phyloP scores from a whole-genome alignment of 2,113 vertebrate species.

The Oryzias celebensis region DNA sequence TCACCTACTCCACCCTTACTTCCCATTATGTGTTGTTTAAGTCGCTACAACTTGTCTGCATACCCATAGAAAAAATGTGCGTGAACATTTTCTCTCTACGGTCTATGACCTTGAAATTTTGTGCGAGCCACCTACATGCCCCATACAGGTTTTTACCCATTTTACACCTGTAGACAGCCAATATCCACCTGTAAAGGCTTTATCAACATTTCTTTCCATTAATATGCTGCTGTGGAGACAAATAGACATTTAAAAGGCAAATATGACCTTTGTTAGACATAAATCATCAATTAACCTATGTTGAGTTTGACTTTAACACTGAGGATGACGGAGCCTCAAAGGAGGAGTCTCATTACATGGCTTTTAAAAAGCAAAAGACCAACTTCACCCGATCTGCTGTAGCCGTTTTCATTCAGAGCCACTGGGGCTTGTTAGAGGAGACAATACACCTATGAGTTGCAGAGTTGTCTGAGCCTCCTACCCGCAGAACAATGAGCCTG shows the following conservation, averaged over 20 bases:
- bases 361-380: constrained; percentile 53
- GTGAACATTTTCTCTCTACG: no score
- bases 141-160: no score
- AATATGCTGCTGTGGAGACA: no score
- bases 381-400: constrained; percentile 44
- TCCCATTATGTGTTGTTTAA: no score
- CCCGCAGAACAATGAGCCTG: constrained; percentile 76
- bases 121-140: no score
- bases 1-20: no score
- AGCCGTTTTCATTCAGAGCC: constrained; percentile 57
- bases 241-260: neutral
- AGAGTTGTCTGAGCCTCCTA: constrained; percentile 63
- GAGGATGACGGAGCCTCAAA: constrained; percentile 32
- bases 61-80: no score
- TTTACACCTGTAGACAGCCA: no score
- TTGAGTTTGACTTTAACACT: constrained; percentile 3
- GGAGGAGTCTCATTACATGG: constrained; percentile 61
- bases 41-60: no score
- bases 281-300: neutral
- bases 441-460: constrained; percentile 66
- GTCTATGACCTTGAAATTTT: no score
- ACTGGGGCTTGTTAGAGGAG: constrained; percentile 58
- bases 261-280: neutral
- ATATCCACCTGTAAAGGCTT: no score
- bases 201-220: no score